Conservation (phyloP, 2,888 invertebrate species). For the Lasius fuliginosus region DNA sequence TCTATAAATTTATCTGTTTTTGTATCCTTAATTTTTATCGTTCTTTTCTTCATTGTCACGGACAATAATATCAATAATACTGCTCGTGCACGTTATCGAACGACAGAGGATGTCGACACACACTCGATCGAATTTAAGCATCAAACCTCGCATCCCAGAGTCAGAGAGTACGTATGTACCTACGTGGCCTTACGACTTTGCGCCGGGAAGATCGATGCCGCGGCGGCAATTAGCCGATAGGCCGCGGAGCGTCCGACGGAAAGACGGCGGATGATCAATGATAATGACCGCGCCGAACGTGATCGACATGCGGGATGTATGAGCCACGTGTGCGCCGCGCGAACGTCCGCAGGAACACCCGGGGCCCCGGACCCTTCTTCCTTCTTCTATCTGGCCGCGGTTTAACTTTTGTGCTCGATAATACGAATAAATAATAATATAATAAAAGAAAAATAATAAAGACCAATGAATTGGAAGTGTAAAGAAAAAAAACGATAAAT, state of each 20-base stretch:
- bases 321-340: constrained; percentile 76
- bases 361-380: constrained; percentile 48
- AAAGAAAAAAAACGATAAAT: too few relatives aligned
- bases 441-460: too few relatives aligned
- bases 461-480: too few relatives aligned
- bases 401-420: constrained; percentile 72
- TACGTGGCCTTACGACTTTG: constrained; percentile 68
- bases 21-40: neutral
- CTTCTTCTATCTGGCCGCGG: constrained; percentile 47
- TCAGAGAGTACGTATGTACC: neutral
- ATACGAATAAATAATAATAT: constrained; percentile 23
- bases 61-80: neutral
- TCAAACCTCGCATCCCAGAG: constrained; percentile 12
- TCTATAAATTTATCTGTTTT: neutral
- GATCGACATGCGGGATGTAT: constrained; percentile 82
- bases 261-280: constrained; percentile 81
- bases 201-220: constrained; percentile 70
- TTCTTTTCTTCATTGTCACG: neutral
- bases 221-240: constrained; percentile 78
- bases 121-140: constrained; percentile 37
- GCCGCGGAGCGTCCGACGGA: constrained; percentile 60
- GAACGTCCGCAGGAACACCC: constrained; percentile 64
- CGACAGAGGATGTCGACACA: neutral
- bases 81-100: constrained; percentile 13
- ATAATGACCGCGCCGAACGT: constrained; percentile 82